Evolutionary conservation across 2,888 invertebrate genomes (phyloP).

Genomic region (Drosophila greeni): DNA sequence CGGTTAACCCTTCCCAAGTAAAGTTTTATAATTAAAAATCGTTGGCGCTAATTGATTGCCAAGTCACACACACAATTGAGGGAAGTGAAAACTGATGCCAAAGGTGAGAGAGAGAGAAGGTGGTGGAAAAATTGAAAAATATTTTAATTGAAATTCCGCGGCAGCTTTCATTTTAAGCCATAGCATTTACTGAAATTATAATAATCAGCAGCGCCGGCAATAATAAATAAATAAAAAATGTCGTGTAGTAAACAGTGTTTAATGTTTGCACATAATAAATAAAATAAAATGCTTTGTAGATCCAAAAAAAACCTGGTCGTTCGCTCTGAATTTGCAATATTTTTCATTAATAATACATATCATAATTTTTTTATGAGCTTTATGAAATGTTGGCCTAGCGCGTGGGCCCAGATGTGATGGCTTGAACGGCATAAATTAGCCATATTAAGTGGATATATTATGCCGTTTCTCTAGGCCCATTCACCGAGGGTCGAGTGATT

Average conservation of each 20-base stretch:
- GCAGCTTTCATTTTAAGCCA: slow-evolving; percentile 43
- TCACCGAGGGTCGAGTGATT: slow-evolving; percentile 34
- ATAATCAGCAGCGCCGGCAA: slow-evolving; percentile 37
- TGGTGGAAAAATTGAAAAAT: slow-evolving; percentile 31
- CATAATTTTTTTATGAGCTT: slow-evolving; percentile 47
- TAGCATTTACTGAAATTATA: slow-evolving; percentile 48
- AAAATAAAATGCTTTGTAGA: slow-evolving; percentile 49
- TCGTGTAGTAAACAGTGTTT: slow-evolving; percentile 40
- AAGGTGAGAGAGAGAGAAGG: slow-evolving; percentile 13
- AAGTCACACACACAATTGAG: slow-evolving; percentile 27
- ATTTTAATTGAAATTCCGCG: slow-evolving; percentile 53
- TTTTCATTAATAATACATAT: slow-evolving; percentile 57
- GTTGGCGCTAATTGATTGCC: slow-evolving; percentile 46
- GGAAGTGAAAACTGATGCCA: slow-evolving; percentile 12
- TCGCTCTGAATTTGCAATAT: slow-evolving; percentile 56
- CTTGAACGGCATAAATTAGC: slow-evolving; percentile 64
- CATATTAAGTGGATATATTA: slow-evolving; percentile 50
- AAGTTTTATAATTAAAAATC: slow-evolving; percentile 47
- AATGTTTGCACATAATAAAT: slow-evolving; percentile 60
- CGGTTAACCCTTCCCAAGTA: slow-evolving; percentile 19
- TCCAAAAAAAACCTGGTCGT: slow-evolving; percentile 8
- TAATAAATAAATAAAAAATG: slow-evolving; percentile 23
- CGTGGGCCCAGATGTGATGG: slow-evolving; percentile 41
- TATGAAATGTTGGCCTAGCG: slow-evolving; percentile 32
- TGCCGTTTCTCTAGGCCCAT: slow-evolving; percentile 51